Percentiles rank a stretch among this genome's conserved stretches.
Conservation (phyloP, 2,113 vertebrate species). For the Chauna torquata region DNA sequence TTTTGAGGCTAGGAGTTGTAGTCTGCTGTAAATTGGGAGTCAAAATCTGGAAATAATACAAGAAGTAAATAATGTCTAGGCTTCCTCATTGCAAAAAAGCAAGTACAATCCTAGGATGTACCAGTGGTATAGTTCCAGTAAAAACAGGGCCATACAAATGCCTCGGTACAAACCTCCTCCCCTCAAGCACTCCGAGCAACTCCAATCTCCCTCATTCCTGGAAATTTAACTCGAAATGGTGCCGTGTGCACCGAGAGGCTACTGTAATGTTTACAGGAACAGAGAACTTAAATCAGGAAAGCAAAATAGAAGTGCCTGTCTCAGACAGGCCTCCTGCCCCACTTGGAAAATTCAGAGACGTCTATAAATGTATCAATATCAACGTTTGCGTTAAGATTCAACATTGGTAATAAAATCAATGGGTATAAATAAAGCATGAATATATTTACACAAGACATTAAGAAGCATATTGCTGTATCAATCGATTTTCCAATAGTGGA, state of each 20-base stretch:
- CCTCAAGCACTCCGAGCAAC: neutral
- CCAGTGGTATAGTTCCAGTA: neutral
- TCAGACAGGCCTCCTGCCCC: neutral
- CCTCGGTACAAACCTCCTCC: neutral
- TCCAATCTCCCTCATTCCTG: neutral
- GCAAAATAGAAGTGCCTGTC: neutral
- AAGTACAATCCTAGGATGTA: neutral
- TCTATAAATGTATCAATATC: neutral
- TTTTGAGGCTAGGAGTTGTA: neutral
- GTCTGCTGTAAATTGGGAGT: neutral
- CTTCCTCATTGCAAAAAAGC: neutral
- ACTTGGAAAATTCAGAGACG: neutral
- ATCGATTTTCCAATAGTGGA: neutral
- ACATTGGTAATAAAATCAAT: neutral
- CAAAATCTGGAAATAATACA: neutral
- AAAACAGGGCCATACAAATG: neutral
- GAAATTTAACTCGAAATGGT: neutral
- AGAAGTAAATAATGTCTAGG: neutral
- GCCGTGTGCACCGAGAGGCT: neutral
- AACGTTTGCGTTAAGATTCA: neutral
- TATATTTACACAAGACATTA: neutral
- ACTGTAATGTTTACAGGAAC: neutral
- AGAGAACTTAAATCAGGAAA: neutral
- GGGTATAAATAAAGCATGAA: neutral
- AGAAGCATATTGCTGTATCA: neutral